phyloP scores from a whole-genome alignment of 2,797 vertebrate species.

The Pristis pectinata region DNA sequence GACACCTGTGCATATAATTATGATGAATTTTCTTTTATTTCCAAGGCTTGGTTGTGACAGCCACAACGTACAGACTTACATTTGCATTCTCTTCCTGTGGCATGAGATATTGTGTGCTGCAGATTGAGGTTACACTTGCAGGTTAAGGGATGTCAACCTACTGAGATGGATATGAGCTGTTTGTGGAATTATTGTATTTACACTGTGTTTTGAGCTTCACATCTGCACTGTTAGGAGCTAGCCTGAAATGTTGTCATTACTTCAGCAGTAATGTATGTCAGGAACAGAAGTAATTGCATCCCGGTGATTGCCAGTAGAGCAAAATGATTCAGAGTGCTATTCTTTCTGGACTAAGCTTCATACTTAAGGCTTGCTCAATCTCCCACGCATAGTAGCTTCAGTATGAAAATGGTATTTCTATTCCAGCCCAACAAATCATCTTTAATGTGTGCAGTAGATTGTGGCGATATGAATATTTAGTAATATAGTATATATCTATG shows the following conservation, averaged over 20 bases:
- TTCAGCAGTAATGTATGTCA: conserved; percentile 23
- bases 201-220: conserved; percentile 14
- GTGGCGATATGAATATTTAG: not conserved
- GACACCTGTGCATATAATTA: not conserved
- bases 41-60: not conserved
- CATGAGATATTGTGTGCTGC: not conserved
- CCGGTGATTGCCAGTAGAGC: conserved; percentile 20
- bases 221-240: conserved; percentile 9
- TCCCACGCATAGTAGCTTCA: not conserved
- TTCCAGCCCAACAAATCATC: not conserved
- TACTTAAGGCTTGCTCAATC: conserved; percentile 8
- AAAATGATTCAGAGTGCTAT: conserved; percentile 32
- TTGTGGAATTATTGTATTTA: conserved; percentile 23
- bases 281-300: not conserved
- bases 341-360: conserved; percentile 14
- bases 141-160: conserved; percentile 17
- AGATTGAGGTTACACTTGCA: not conserved
- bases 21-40: not conserved
- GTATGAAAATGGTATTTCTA: not conserved
- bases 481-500: not conserved
- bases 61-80: not conserved
- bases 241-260: conserved; percentile 34
- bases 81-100: not conserved
- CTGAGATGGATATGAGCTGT: conserved; percentile 25
- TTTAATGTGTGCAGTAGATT: not conserved